phyloP scores from a whole-genome alignment of 2,797 vertebrate genomes.

The Neosilurus hyrtlii region DNA sequence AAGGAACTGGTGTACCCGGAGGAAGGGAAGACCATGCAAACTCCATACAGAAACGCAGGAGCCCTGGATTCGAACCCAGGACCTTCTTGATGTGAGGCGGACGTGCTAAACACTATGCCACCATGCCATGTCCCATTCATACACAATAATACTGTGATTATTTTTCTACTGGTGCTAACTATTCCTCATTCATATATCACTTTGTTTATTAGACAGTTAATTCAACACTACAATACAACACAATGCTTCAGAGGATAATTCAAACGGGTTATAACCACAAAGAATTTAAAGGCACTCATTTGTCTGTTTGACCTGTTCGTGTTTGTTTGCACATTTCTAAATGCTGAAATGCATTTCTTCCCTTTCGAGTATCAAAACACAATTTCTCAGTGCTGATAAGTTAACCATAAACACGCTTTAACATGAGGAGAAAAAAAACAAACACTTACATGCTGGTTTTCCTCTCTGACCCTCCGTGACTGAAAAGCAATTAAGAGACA shows the following conservation, averaged over 20 bases:
- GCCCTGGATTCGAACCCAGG: too few relatives aligned
- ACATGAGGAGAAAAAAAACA: slow-evolving; percentile 20
- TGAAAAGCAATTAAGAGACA: slow-evolving; percentile 73
- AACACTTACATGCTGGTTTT: slow-evolving; percentile 79
- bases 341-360: slow-evolving; percentile 15
- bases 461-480: slow-evolving; percentile 92
- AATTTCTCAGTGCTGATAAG: background rate
- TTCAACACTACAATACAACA: slow-evolving; percentile 50
- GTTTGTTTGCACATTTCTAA: slow-evolving; percentile 27
- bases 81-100: too few relatives aligned
- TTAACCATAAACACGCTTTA: background rate
- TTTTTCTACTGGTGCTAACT: slow-evolving; percentile 24
- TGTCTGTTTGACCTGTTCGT: slow-evolving; percentile 34
- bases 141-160: slow-evolving; percentile 4
- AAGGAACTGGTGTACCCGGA: too few relatives aligned
- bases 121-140: too few relatives aligned
- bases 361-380: slow-evolving; percentile 7
- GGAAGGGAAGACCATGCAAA: too few relatives aligned
- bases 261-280: slow-evolving; percentile 42
- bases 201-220: slow-evolving; percentile 49
- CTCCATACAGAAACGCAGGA: too few relatives aligned
- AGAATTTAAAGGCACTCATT: slow-evolving; percentile 26
- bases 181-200: slow-evolving; percentile 34
- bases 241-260: slow-evolving; percentile 47
- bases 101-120: too few relatives aligned